A percentile compares a stretch with the other conserved stretches of the same genome.
These are phyloP conservation scores for Dorcus parallelipipedus DNA, from an alignment of 2,888 invertebrate species.

Conservation along the genomic window DNA sequence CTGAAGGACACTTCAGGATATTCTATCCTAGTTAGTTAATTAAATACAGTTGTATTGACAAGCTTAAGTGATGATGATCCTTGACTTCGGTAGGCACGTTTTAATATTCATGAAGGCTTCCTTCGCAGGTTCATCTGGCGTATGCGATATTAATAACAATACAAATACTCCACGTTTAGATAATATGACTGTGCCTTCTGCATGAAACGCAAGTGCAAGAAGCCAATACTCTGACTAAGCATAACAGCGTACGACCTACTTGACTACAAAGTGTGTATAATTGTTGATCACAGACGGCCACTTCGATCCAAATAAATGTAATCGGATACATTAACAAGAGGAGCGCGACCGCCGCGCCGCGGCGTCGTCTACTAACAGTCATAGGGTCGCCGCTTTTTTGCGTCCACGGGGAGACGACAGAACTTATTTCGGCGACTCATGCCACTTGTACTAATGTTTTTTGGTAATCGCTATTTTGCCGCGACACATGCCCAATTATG, in stretches of 20 bases:
- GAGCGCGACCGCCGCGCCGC: not conserved
- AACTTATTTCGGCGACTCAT: constrained; percentile 22
- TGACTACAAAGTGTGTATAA: not conserved
- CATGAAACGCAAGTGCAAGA: not conserved
- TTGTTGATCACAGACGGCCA: constrained; percentile 1
- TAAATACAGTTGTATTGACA: no score
- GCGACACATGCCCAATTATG: not conserved
- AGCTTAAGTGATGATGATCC: no score
- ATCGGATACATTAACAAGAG: not conserved
- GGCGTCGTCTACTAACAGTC: constrained; percentile 4
- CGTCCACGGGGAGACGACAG: constrained; percentile 7
- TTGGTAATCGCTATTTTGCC: not conserved
- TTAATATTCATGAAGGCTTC: no score
- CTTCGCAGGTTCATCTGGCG: no score
- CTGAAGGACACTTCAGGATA: no score
- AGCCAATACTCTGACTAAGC: not conserved
- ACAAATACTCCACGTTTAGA: no score
- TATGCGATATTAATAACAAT: no score
- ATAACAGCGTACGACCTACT: not conserved
- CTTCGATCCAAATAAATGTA: not conserved
- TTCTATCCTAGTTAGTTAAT: no score
- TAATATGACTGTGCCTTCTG: not conserved
- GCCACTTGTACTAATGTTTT: constrained; percentile 14
- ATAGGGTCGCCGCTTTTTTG: constrained; percentile 23
- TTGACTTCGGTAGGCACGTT: no score